Evolutionary conservation across 2,888 invertebrate genomes (phyloP), one percentile per base, ranked within the genome.

Genomic region (Orthosia gothica): DNA sequence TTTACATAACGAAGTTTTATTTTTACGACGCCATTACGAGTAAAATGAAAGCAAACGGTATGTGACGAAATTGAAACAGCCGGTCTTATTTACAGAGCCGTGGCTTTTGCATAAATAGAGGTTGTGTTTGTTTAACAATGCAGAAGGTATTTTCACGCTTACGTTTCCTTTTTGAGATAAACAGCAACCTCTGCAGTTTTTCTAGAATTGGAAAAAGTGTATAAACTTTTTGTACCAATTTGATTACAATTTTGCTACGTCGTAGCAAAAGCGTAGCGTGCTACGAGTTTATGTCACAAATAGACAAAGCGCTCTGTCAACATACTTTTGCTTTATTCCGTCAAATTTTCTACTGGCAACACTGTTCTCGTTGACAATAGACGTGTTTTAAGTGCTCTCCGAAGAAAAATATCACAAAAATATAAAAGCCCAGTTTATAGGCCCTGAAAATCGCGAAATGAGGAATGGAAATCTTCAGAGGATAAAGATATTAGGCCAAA

Each of bases 11-110:
- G 73, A 74, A 81, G 71, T 81, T 80, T 80, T 81, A 87, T 87
- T 87, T 87, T 87, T 80, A 87, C 83, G 83, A 82, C 63, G 76
- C 81, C 69, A 82, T 88, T 88, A 81, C 74, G 64, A 80, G 80
- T 81, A 69, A 85, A 85, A 87, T 88, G 81, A 81, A 85, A 88
- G 75, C 77, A 85, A 87, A 88, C 87, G 87, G 80, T 73, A 81
- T 83, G 88, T 87, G 88, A 87, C 83, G 73, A 85, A 88, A 88
- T 87, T 75, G 81, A 72, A 87, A 79, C 85, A 87, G 83, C 78
- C 70, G 68, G 83, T 77, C 77, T 87, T 85, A 88, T 72, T 79
- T 82, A 80, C 77, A 68, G 64, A 74, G 75, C 74, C 77, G 77
- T 84, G 84, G 79, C 78, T 84, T 87, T 79, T 75, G 72, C 80